Percentiles rank a stretch among this genome's conserved stretches.
Conservation (phyloP, 2,888 invertebrate genomes). For the Eristalinus sepulchralis region DNA sequence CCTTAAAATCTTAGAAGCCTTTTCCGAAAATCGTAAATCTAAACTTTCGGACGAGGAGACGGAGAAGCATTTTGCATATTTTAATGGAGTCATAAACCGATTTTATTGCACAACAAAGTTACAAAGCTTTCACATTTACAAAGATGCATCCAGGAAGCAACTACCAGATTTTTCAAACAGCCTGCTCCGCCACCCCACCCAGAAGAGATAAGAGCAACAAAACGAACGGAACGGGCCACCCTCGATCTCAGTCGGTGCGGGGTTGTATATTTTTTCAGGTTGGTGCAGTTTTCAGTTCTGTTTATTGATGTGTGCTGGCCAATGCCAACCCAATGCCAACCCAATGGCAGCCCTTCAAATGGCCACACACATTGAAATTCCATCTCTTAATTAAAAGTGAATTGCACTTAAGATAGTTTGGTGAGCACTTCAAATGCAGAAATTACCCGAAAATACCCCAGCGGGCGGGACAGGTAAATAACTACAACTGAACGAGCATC, state of each 20-base stretch:
- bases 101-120: constrained; percentile 66
- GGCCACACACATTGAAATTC: constrained; percentile 41
- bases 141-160: constrained; percentile 50
- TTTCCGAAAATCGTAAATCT: constrained; percentile 64
- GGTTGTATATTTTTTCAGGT: constrained; percentile 15
- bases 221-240: constrained; percentile 5
- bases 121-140: constrained; percentile 60
- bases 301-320: constrained; percentile 60
- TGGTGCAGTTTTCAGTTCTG: constrained; percentile 49
- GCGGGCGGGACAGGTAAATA: neutral
- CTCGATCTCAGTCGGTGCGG: no score
- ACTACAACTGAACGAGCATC: constrained; percentile 19
- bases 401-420: constrained; percentile 59
- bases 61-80: constrained; percentile 54
- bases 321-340: constrained; percentile 27
- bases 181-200: neutral
- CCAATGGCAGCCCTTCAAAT: constrained; percentile 4
- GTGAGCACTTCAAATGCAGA: constrained; percentile 56
- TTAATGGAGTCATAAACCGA: constrained; percentile 59
- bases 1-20: constrained; percentile 60
- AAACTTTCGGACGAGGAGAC: constrained; percentile 48
- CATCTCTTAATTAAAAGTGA: constrained; percentile 69
- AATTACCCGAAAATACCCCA: constrained; percentile 37
- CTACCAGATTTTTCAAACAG: constrained; percentile 8
- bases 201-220: neutral